These are phyloP conservation scores for Luperina nickerlii DNA, from an alignment of 2,888 invertebrate species.

Conservation along the genomic window DNA sequence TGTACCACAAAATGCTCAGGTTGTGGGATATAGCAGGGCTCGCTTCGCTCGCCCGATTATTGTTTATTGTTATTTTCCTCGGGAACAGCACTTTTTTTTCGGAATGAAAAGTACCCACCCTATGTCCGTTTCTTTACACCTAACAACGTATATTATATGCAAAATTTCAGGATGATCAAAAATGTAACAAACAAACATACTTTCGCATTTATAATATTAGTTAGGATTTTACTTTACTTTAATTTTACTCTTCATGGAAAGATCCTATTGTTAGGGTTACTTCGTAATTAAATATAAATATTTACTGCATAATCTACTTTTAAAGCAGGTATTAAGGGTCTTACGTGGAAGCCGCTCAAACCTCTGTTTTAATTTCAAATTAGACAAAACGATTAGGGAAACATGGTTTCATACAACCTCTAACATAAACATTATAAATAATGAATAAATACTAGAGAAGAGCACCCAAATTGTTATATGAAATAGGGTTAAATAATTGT, in stretches of 20 bases:
- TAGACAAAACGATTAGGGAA: conserved; percentile 64
- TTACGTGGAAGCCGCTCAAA: conserved; percentile 48
- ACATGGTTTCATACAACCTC: conserved; percentile 33
- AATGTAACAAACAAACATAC: too few relatives aligned
- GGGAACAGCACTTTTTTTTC: too few relatives aligned
- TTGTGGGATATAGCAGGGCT: too few relatives aligned
- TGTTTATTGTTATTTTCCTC: too few relatives aligned
- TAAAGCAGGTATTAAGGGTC: conserved; percentile 48
- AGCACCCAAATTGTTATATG: background rate
- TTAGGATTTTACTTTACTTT: background rate
- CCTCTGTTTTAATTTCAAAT: conserved; percentile 64
- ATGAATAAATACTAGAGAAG: conserved; percentile 18
- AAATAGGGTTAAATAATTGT: conserved; percentile 9
- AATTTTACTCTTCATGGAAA: background rate
- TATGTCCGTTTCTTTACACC: too few relatives aligned
- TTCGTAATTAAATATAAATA: conserved; percentile 50
- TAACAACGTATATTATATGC: too few relatives aligned
- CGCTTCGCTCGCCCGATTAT: too few relatives aligned
- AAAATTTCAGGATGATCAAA: too few relatives aligned
- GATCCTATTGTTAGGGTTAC: background rate
- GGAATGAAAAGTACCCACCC: too few relatives aligned
- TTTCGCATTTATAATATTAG: too few relatives aligned
- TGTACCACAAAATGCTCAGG: too few relatives aligned
- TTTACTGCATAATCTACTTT: conserved; percentile 47
- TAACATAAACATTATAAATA: conserved; percentile 30